Base-by-base conservation (phyloP, 2,888 invertebrate species). In the Sinotaia quadrata region DNA sequence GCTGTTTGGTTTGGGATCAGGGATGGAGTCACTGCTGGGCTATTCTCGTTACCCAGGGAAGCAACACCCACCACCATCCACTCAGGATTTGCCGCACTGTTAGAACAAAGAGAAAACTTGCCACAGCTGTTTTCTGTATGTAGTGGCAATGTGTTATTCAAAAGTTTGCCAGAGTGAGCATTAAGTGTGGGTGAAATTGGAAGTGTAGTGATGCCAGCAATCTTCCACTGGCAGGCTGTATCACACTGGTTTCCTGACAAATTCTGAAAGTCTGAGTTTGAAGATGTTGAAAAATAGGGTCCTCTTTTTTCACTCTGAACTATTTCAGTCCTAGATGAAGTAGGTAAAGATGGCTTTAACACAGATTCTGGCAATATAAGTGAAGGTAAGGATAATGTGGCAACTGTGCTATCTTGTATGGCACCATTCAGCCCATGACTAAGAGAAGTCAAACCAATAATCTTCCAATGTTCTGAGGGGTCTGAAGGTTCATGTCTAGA, bases 181-280 rank as follows among this genome's bases (percentile, higher is more conserved):
- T n/a, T 47, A 18, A 47, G n/a, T 24, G 24, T 31, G 3, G 51
- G n/a, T 4, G 52, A 41, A 21, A 21, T 24, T 18, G 47, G 37
- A 31, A 65, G n/a, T 7, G 56, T 56, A 12, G 65, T 65, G 65
- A 65, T 44, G 18, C 65, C 65, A 18, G 65, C 65, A 44, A 65
- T 56, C 56, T 65, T 65, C 65, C 65, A 65, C 10, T 65, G 52
- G 24, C 56, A 21, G 5, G 21, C n/a, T 8, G 18, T 7, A 12
- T 7, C 47, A 12, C 21, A 8, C 8, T n/a, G 47, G 18, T 47
- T 18, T 21, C 47, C 47, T 7, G 47, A 18, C 41, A 41, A n/a
- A n/a, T n/a, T n/a, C n/a, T n/a, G n/a, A n/a, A n/a, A n/a, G n/a
- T n/a, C n/a, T n/a, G n/a, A n/a, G n/a, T n/a, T n/a, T n/a, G n/a